Evolutionary conservation across 2,888 invertebrate species (phyloP).

Genomic region (Punctoribates punctum): DNA sequence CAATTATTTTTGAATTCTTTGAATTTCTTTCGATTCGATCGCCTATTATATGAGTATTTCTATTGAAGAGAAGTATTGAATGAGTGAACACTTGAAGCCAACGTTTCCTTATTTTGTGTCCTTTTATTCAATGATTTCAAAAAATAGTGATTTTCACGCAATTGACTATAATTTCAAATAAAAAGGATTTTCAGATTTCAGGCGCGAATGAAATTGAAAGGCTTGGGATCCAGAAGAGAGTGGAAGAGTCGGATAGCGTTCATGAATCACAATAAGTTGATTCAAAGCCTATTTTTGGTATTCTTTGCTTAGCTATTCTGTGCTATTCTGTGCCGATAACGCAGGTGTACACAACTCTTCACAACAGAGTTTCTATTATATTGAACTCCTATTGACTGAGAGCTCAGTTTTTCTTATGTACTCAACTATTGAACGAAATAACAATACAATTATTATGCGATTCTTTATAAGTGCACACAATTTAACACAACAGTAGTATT

Average conservation of each 20-base stretch:
- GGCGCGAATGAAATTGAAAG: conserved; percentile 5
- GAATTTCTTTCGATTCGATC: not conserved
- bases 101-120: not conserved
- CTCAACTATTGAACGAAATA: conserved; percentile 1
- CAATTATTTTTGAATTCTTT: not conserved
- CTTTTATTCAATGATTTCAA: not conserved
- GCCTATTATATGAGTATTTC: not conserved
- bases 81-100: not conserved
- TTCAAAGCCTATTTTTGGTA: conserved; percentile 19
- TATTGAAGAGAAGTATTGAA: not conserved
- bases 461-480: conserved; percentile 34
- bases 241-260: not conserved
- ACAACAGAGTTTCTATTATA: not conserved
- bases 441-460: conserved; percentile 36
- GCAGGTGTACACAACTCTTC: conserved; percentile 6
- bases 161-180: not conserved
- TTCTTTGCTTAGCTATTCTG: not conserved
- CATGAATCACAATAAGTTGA: conserved; percentile 28
- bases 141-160: conserved; percentile 3
- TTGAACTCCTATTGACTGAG: not conserved
- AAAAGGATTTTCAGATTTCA: not conserved
- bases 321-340: not conserved
- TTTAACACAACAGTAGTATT: conserved; percentile 21
- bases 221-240: not conserved
- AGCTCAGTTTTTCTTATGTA: conserved; percentile 32